phyloP scores from a whole-genome alignment of 2,888 invertebrate genomes.

The Camponotus fellah region DNA sequence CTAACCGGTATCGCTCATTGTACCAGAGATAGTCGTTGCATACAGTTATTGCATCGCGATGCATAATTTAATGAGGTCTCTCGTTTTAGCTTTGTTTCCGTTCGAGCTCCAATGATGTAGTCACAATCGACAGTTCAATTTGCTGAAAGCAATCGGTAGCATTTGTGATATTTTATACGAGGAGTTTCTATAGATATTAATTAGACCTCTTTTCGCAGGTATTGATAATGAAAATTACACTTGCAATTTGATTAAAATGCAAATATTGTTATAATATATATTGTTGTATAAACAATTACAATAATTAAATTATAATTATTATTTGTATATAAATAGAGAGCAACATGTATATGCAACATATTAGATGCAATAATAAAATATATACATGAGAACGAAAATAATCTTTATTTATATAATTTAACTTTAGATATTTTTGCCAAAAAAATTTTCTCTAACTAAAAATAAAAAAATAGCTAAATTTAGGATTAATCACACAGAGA shows the following conservation, averaged over 20 bases:
- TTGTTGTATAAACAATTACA: neutral
- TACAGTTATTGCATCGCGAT: neutral
- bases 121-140: slow-evolving; percentile 26
- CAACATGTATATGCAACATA: neutral
- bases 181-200: neutral
- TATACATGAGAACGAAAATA: neutral
- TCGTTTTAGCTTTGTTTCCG: neutral
- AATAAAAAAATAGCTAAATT: neutral
- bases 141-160: neutral
- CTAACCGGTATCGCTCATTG: neutral
- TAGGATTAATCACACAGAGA: neutral
- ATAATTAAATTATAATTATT: slow-evolving; percentile 23
- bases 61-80: slow-evolving; percentile 25
- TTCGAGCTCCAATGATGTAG: neutral
- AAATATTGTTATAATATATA: neutral
- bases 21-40: neutral
- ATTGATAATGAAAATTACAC: slow-evolving; percentile 7
- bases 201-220: no score
- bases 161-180: neutral
- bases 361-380: neutral
- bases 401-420: neutral
- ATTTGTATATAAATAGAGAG: neutral
- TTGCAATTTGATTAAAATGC: neutral
- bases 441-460: neutral
- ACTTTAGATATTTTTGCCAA: neutral